phyloP scores from a whole-genome alignment of 2,888 invertebrate species.

The Mesochorus sp. region DNA sequence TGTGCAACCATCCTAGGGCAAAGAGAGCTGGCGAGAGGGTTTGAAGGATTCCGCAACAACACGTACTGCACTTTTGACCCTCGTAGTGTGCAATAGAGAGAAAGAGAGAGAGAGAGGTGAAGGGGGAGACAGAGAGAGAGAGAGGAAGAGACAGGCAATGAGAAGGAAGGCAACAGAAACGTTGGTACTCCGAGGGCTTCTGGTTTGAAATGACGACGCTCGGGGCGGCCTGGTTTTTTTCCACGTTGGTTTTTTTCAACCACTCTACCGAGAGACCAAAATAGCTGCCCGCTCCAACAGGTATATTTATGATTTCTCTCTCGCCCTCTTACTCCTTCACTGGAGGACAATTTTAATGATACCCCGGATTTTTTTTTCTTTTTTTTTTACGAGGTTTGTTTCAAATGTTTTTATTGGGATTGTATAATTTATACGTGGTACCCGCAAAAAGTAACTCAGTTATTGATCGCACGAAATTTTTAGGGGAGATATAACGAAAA shows the following conservation, averaged over 20 bases:
- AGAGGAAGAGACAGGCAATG: not conserved
- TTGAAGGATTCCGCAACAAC: slow-evolving; percentile 59
- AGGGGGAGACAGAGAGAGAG: not conserved
- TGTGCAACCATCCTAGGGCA: slow-evolving; percentile 55
- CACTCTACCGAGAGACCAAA: slow-evolving; percentile 45
- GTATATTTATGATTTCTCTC: slow-evolving; percentile 38
- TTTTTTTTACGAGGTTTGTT: slow-evolving; percentile 1
- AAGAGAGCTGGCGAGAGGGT: not conserved
- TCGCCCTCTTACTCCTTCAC: not conserved
- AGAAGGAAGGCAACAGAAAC: slow-evolving; percentile 27
- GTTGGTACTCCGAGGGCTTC: slow-evolving; percentile 43
- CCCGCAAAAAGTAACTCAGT: too few species aligned
- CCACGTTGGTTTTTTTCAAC: slow-evolving; percentile 13
- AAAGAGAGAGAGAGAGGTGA: not conserved
- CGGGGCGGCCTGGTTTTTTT: slow-evolving; percentile 48
- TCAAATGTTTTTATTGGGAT: not conserved
- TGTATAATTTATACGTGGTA: too few species aligned
- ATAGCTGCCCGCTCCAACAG: slow-evolving; percentile 50
- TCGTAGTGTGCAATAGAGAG: too few species aligned
- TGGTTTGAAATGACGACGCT: slow-evolving; percentile 51
- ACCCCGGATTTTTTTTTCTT: not conserved
- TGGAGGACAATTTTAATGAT: slow-evolving; percentile 30
- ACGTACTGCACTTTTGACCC: slow-evolving; percentile 63
- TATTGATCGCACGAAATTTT: too few species aligned
- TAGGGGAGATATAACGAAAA: too few species aligned